Evolutionary conservation across 23 tunicate species (phyloP).

Genomic region (Aplidium turbinatum): DNA sequence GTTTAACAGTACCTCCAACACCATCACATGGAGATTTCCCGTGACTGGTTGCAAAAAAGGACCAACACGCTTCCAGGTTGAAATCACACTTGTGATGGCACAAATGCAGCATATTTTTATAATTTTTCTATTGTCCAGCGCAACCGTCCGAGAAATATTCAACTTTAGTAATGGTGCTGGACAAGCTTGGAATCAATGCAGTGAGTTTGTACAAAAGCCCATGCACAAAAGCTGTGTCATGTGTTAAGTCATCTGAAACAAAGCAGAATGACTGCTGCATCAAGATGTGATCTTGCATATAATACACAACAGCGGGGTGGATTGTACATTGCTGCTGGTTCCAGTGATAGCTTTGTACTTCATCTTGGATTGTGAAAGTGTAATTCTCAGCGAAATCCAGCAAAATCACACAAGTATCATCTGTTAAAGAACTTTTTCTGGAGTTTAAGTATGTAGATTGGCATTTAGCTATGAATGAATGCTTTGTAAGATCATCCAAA

Average conservation of each 20-base stretch:
- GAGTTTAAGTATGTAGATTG: slow-evolving; percentile 9
- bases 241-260: slow-evolving; percentile 2
- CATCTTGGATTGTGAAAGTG: slow-evolving; percentile 6
- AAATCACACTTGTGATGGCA: slow-evolving; percentile 37
- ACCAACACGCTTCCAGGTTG: slow-evolving; percentile 25
- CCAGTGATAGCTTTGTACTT: slow-evolving; percentile 30
- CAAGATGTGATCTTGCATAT: background rate
- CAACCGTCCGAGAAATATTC: slow-evolving; percentile 49
- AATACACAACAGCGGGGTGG: slow-evolving; percentile 12
- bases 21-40: slow-evolving; percentile 46
- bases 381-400: slow-evolving; percentile 30
- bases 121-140: slow-evolving; percentile 48
- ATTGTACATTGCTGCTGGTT: slow-evolving; percentile 4
- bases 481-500: background rate
- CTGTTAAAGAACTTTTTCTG: background rate
- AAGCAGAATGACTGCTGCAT: background rate
- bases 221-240: slow-evolving; percentile 23
- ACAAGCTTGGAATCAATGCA: background rate
- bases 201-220: background rate
- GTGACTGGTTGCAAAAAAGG: slow-evolving; percentile 50
- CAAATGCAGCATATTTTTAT: slow-evolving; percentile 24
- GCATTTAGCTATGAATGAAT: slow-evolving; percentile 10
- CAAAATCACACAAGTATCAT: background rate
- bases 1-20: slow-evolving; percentile 17
- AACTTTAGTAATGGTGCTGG: background rate